Base-by-base conservation (phyloP, 2,113 vertebrate genomes). In the Archocentrus centrarchus region DNA sequence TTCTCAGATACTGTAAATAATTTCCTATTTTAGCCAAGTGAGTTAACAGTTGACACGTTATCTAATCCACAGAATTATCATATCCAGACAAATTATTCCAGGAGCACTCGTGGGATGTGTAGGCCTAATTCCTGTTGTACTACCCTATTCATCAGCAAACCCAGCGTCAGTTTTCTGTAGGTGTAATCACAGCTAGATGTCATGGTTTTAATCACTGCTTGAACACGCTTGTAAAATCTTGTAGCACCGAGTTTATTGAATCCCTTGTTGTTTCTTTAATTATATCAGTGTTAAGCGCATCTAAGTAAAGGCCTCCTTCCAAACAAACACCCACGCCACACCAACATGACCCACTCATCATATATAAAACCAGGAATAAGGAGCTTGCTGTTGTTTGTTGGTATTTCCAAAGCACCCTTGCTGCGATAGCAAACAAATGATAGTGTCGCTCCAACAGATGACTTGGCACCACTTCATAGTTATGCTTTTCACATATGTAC, bases 181-280 rank as follows among this genome's bases (percentile, higher is more conserved):
- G 79, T 64, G 17, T 24, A 47, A 63, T 70, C 68, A 87, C 75
- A 86, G 20, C 35, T 57, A 76, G 32, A 61, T 80, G 24, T 85
- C 60, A 77, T 77, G 63, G 61, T 47, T 89, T 87, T 77, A 91
- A 88, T 86, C 75, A 89, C 58, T 32, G 35, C 32, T 15, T 27
- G 5, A 81, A 53, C 59, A 82, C 35, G 47, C 83, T 73, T 80
- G 63, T 58, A 70, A 79, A 85, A 64, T 37, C 39, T 35, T 7
- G 79, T 58, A 15, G 59, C 64, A 75, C 44, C 10, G 1, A 79
- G 39, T 73, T 81, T 5, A 81, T 17, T 41, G 15, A 57, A 73
- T 77, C 35, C 18, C 20, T 60, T 4, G 17, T 91, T 84, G 80
- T 77, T 39, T 22, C 39, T 77, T 81, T 39, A 68, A 84, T 86